Evolutionary conservation across 2,797 vertebrate genomes (phyloP), one percentile per base, ranked within the genome.

Genomic region (Champsocephalus esox): DNA sequence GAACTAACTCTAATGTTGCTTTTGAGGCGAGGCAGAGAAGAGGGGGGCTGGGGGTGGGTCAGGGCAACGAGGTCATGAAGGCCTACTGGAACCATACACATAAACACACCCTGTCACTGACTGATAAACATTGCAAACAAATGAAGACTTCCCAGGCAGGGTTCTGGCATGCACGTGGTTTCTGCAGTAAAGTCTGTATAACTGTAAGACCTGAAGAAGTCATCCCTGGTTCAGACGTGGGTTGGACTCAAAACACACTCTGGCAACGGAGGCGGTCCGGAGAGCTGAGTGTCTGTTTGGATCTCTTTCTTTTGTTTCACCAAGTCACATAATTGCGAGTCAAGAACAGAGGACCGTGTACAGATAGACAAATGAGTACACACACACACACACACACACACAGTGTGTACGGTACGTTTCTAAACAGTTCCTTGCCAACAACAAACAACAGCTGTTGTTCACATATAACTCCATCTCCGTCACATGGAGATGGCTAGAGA

Each of bases 41-140:
- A 41, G 58, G 41, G 43, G 21, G 3, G 19, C 19, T 41, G 19
- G 24, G 66, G 59, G 61, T 58, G 52, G 74, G 61, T 67, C 16
- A 24, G 85, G 82, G 62, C 85, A 81, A 46, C 3, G 28, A 86
- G 87, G 90, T 92, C 85, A 86, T 52, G 50, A 82, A 71, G 70
- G 68, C 85, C 91, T 88, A 87, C 87, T 92, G 89, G 89, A 93
- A 81, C 73, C 81, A 28, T 84, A 78, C 80, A 68, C 77, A 77
- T 94, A 94, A 94, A 95, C 92, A 93, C 72, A 77, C 72, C 43
- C 76, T 87, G 88, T 92, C 92, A 90, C 85, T 50, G 78, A 82
- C 78, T 82, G 81, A 92, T 93, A 94, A 93, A 94, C 92, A 94
- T 32, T 58, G 84, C 81, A 90, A 90, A 91, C 86, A 84, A 88